Evolutionary conservation across 2,113 vertebrate species (phyloP).

Genomic region (Petrocephalus zakoni): DNA sequence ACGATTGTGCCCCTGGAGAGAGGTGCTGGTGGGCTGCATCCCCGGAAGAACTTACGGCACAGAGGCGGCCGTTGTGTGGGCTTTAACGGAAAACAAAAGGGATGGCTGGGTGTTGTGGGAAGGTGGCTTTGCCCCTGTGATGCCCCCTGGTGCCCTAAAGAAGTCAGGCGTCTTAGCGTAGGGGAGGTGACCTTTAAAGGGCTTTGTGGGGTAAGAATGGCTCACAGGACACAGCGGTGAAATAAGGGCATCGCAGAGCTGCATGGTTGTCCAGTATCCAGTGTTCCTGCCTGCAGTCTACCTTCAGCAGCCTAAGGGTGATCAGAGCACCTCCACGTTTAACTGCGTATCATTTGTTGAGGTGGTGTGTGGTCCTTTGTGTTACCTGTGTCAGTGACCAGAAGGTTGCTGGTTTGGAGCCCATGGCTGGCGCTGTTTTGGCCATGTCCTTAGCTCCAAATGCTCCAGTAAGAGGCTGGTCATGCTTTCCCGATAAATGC

Average conservation of each 20-base stretch:
- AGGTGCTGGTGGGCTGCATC: background rate
- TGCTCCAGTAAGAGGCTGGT: background rate
- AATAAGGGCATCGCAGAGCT: background rate
- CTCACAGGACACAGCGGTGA: background rate
- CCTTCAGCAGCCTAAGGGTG: background rate
- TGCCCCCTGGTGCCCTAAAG: background rate
- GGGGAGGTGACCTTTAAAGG: constrained; percentile 12
- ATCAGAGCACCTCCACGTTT: background rate
- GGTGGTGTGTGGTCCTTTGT: background rate
- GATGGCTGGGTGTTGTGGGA: background rate
- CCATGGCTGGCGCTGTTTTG: background rate
- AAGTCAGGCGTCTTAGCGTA: background rate
- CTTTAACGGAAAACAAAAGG: background rate
- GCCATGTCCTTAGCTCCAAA: background rate
- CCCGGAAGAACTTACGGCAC: constrained; percentile 7
- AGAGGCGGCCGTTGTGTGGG: background rate
- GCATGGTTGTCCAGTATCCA: background rate
- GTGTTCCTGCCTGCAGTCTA: background rate
- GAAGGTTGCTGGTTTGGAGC: background rate
- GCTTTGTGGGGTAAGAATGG: background rate
- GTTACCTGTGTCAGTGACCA: background rate
- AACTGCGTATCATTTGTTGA: background rate
- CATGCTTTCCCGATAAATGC: background rate
- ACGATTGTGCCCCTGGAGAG: background rate
- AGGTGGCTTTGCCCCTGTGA: background rate